phyloP scores from a whole-genome alignment of 2,888 invertebrate genomes.

The Lasioglossum vierecki region DNA sequence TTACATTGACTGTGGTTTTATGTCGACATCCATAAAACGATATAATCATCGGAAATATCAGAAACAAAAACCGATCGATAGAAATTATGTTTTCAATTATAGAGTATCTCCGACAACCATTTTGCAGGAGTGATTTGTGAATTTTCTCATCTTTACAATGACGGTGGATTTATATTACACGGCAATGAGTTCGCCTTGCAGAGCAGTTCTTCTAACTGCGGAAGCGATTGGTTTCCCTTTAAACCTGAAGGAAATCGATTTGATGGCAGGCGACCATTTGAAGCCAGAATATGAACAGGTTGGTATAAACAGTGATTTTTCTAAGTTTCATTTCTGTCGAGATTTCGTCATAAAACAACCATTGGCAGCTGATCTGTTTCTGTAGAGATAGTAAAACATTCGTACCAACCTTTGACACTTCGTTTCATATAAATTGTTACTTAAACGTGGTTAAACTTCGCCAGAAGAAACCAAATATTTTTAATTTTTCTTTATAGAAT shows the following conservation, averaged over 20 bases:
- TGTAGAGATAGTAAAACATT: too few species aligned
- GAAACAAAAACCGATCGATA: neutral
- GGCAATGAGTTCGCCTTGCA: constrained; percentile 80
- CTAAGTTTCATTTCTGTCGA: neutral
- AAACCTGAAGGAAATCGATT: constrained; percentile 79
- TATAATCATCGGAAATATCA: too few species aligned
- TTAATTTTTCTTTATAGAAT: too few species aligned
- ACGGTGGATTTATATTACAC: constrained; percentile 78
- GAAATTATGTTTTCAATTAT: neutral
- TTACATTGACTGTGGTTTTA: neutral
- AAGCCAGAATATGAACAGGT: constrained; percentile 82
- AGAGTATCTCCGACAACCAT: neutral
- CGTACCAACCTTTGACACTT: neutral
- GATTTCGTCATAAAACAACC: neutral
- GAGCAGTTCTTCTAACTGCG: constrained; percentile 81
- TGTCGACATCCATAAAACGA: neutral
- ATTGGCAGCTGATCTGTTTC: too few species aligned
- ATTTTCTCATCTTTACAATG: constrained; percentile 63
- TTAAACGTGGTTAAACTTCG: neutral
- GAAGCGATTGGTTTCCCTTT: constrained; percentile 81
- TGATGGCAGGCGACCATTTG: constrained; percentile 80
- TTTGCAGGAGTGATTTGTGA: neutral
- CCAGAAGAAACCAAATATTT: too few species aligned
- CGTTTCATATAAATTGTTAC: neutral
- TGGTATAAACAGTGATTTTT: constrained; percentile 17